These are phyloP conservation scores for Paraescarpia echinospica DNA, from an alignment of 1,140 invertebrate genomes.

Conservation along the genomic window DNA sequence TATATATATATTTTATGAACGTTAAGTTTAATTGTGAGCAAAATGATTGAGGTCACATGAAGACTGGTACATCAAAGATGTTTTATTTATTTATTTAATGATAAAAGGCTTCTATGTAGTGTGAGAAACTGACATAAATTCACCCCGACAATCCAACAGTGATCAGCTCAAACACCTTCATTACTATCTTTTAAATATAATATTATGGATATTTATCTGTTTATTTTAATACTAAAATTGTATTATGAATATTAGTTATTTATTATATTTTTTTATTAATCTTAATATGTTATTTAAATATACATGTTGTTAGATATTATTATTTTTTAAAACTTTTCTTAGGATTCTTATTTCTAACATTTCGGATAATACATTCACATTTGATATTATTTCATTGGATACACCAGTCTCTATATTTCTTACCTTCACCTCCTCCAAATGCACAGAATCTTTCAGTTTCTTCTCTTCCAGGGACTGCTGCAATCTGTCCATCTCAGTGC, in stretches of 20 bases:
- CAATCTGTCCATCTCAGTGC: slow-evolving; percentile 40
- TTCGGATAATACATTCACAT: too few species aligned
- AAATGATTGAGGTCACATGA: too few species aligned
- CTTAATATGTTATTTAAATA: not conserved
- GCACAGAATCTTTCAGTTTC: slow-evolving; percentile 51
- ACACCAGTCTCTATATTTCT: not conserved
- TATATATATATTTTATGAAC: too few species aligned
- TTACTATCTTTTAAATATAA: too few species aligned
- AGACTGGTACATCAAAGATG: too few species aligned
- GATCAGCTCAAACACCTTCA: not conserved
- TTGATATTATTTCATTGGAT: too few species aligned
- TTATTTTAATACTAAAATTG: too few species aligned
- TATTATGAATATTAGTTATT: not conserved
- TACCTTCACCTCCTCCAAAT: slow-evolving; percentile 59
- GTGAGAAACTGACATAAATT: not conserved
- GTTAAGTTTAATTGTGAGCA: too few species aligned
- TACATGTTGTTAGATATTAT: too few species aligned
- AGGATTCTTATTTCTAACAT: too few species aligned
- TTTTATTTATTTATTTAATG: not conserved
- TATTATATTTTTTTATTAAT: slow-evolving; percentile 13
- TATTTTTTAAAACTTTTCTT: too few species aligned
- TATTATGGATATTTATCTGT: too few species aligned
- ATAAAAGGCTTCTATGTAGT: not conserved
- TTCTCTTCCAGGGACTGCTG: slow-evolving; percentile 53
- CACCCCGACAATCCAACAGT: not conserved